A percentile compares a stretch with the other conserved stretches of the same genome.
Evolutionary conservation across 2,888 invertebrate species (phyloP).

Genomic region (Amblyjoppa proteus): DNA sequence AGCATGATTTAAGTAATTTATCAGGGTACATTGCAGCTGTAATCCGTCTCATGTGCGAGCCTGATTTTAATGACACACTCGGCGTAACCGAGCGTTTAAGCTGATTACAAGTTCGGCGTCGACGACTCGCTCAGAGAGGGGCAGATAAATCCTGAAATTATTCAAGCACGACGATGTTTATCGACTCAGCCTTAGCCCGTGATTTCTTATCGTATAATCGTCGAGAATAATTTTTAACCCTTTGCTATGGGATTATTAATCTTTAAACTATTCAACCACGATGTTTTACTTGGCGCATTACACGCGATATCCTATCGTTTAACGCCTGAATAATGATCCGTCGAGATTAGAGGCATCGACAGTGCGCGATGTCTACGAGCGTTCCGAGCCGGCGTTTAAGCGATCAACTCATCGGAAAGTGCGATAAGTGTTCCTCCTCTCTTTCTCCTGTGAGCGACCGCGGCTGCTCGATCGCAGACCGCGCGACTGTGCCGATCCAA

Average conservation of each 20-base stretch:
- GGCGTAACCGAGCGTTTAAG: not conserved
- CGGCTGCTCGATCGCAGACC: constrained; percentile 23
- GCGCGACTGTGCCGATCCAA: not conserved
- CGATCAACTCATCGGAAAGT: constrained; percentile 45
- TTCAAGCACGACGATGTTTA: not conserved
- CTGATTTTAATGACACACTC: too few species aligned
- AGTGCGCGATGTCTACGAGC: not conserved
- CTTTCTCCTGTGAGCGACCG: not conserved
- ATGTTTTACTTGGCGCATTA: not conserved
- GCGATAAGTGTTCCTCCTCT: constrained; percentile 17
- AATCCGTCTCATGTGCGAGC: too few species aligned
- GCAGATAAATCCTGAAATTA: constrained; percentile 1
- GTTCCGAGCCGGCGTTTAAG: constrained; percentile 11
- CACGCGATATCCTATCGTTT: constrained; percentile 6
- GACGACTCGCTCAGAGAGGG: not conserved
- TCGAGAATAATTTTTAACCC: not conserved
- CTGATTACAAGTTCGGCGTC: not conserved
- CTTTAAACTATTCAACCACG: not conserved
- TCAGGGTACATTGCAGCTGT: too few species aligned
- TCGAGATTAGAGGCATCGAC: constrained; percentile 5
- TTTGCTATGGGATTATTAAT: not conserved
- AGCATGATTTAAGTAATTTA: too few species aligned
- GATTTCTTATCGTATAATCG: not conserved
- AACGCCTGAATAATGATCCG: constrained; percentile 18
- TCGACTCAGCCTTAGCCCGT: not conserved